Evolutionary conservation across 2,888 invertebrate genomes (phyloP).

Genomic region (Dryobota labecula): DNA sequence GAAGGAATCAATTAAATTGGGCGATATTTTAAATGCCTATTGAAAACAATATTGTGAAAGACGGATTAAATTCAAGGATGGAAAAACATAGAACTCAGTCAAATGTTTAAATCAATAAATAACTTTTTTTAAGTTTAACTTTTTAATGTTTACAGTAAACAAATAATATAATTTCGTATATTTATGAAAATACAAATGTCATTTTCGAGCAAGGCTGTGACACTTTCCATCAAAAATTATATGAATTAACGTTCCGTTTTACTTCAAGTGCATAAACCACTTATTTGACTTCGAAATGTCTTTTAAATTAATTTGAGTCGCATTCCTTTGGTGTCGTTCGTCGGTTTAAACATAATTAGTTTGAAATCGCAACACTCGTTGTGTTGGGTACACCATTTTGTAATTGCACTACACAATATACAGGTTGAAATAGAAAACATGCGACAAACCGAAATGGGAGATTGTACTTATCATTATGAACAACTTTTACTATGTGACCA

Average conservation of each 20-base stretch:
- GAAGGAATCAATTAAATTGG: constrained; percentile 12
- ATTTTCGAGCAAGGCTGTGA: constrained; percentile 27
- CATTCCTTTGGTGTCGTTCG: constrained; percentile 49
- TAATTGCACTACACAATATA: constrained; percentile 54
- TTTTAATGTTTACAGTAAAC: neutral
- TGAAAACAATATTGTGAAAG: constrained; percentile 13
- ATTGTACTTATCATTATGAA: too few species aligned
- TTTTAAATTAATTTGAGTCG: constrained; percentile 45
- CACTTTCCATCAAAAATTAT: constrained; percentile 27
- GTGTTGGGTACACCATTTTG: constrained; percentile 40
- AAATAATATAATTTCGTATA: neutral
- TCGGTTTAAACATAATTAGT: constrained; percentile 49
- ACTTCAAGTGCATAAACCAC: constrained; percentile 13
- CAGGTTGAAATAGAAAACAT: too few species aligned
- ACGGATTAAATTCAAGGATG: constrained; percentile 4
- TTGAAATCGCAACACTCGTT: constrained; percentile 49
- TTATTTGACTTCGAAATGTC: constrained; percentile 44
- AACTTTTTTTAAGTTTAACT: neutral
- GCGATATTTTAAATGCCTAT: constrained; percentile 2
- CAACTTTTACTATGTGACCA: too few species aligned
- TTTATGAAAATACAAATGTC: constrained; percentile 24
- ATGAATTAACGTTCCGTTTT: constrained; percentile 28
- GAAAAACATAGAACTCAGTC: neutral
- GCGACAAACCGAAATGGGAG: too few species aligned
- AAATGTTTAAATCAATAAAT: neutral